These are phyloP conservation scores for Liopterus haemorrhoidalis DNA, from an alignment of 2,888 invertebrate species.

Conservation along the genomic window DNA sequence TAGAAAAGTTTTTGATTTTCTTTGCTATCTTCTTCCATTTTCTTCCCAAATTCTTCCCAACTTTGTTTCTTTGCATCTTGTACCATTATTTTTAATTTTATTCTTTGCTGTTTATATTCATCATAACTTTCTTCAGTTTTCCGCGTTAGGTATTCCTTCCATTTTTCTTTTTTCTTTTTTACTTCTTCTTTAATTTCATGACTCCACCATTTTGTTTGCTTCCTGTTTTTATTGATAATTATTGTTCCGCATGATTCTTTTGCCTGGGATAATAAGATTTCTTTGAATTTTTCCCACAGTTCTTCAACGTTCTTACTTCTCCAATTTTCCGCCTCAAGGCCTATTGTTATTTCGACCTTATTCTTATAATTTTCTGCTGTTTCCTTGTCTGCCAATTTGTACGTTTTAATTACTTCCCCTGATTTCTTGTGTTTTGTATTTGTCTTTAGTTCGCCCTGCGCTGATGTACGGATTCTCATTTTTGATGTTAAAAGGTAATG, in stretches of 20 bases:
- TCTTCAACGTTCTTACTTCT: neutral
- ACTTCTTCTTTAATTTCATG: neutral
- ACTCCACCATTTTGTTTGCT: conserved; percentile 1
- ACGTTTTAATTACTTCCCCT: too few relatives aligned
- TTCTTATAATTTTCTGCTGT: neutral
- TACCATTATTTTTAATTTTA: neutral
- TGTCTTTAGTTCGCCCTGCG: too few relatives aligned
- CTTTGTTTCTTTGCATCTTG: too few relatives aligned
- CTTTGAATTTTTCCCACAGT: neutral
- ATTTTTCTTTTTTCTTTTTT: neutral
- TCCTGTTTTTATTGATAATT: neutral
- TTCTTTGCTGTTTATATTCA: neutral
- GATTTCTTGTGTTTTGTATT: too few relatives aligned
- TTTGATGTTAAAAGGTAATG: conserved; percentile 15
- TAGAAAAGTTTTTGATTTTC: conserved; percentile 12
- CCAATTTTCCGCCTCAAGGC: neutral
- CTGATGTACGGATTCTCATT: too few relatives aligned
- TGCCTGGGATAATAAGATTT: neutral
- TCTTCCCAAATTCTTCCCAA: too few relatives aligned
- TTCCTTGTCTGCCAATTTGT: conserved; percentile 1
- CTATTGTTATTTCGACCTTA: neutral
- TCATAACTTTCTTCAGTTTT: conserved; percentile 1
- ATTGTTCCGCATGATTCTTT: neutral
- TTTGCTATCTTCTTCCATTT: conserved; percentile 8
- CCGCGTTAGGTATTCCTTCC: neutral